These are phyloP conservation scores for Doryteuthis pealeii DNA, from an alignment of 1,140 invertebrate genomes.

Conservation along the genomic window DNA sequence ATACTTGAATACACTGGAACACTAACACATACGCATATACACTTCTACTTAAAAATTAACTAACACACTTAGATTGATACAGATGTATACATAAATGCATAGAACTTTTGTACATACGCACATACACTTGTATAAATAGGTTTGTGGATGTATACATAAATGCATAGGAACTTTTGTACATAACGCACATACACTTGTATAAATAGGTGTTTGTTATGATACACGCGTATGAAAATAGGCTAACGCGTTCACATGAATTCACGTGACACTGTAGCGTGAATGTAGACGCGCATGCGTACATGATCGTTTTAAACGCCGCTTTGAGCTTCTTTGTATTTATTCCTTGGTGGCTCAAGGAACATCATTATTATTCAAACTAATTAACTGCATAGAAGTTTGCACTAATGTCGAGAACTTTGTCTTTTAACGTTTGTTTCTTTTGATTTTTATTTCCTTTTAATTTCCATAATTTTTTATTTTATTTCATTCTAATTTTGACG, in stretches of 20 bases:
- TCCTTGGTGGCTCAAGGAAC: too few species aligned
- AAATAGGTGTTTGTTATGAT: not conserved
- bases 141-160: not conserved
- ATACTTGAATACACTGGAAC: not conserved
- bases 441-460: too few species aligned
- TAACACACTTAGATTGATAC: not conserved
- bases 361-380: too few species aligned
- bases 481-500: too few species aligned
- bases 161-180: too few species aligned
- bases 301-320: too few species aligned
- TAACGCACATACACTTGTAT: too few species aligned
- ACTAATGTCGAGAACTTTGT: too few species aligned
- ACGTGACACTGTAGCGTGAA: not conserved
- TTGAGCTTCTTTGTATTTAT: not conserved
- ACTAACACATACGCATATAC: not conserved
- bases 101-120: not conserved
- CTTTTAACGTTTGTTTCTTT: too few species aligned
- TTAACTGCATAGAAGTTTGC: too few species aligned
- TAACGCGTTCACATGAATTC: not conserved
- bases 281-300: not conserved
- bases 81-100: too few species aligned
- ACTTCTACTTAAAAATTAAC: not conserved
- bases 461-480: too few species aligned
- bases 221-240: not conserved
- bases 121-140: not conserved